A percentile compares a stretch with the other conserved stretches of the same genome.
Evolutionary conservation across 2,888 invertebrate genomes (phyloP).

Genomic region (Dichetophora obliterata): DNA sequence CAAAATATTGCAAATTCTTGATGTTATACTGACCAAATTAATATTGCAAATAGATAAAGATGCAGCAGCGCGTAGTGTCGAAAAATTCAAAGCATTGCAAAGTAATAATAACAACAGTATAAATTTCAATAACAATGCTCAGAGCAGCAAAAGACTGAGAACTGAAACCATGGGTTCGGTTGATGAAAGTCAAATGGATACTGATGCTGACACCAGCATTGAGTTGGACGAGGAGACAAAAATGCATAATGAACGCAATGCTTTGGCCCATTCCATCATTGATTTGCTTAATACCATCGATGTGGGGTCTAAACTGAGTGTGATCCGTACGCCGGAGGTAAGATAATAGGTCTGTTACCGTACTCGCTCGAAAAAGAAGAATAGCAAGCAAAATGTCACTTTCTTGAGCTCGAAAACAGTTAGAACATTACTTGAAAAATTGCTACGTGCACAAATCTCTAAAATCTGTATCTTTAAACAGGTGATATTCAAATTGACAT

Average conservation of each 20-base stretch:
- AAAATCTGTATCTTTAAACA: no score
- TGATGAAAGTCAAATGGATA: conserved; percentile 49
- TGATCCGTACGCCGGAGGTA: conserved; percentile 76
- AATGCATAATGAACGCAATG: conserved; percentile 48
- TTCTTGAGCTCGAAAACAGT: no score
- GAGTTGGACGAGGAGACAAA: conserved; percentile 47
- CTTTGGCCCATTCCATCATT: conserved; percentile 72
- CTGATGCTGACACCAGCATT: background rate
- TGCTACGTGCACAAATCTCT: no score
- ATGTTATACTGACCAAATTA: conserved; percentile 62
- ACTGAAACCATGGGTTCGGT: conserved; percentile 14
- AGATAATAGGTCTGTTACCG: no score
- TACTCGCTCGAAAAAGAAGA: no score
- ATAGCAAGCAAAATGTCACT: no score
- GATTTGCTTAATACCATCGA: conserved; percentile 78
- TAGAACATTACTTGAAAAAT: no score
- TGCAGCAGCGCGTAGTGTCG: conserved; percentile 49
- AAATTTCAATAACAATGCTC: conserved; percentile 42
- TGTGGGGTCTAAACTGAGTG: conserved; percentile 73
- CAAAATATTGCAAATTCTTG: conserved; percentile 65
- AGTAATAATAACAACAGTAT: conserved; percentile 51
- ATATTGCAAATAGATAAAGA: conserved; percentile 59
- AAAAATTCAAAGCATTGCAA: conserved; percentile 49
- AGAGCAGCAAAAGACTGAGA: conserved; percentile 42
- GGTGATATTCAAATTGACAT: no score